phyloP scores from a whole-genome alignment of 2,888 invertebrate species.

The Bimastos eiseni region DNA sequence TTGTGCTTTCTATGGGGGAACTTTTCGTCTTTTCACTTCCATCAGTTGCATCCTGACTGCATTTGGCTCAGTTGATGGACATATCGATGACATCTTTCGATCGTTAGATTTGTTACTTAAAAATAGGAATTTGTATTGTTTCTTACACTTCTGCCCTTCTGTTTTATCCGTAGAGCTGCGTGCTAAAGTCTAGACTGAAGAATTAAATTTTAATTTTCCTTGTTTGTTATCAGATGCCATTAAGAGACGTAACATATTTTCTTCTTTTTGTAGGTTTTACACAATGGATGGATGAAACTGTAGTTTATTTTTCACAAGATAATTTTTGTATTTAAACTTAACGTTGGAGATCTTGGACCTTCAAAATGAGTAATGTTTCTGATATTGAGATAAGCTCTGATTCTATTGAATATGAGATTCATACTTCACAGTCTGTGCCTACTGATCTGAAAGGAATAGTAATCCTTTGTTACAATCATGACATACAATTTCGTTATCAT shows the following conservation, averaged over 20 bases:
- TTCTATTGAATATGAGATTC: conserved; percentile 7
- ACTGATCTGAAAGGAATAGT: background rate
- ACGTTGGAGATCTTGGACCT: too few species aligned
- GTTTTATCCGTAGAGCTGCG: background rate
- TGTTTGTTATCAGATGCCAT: background rate
- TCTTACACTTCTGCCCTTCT: background rate
- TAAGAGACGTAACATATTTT: background rate
- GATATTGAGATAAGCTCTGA: background rate
- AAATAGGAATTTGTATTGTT: background rate
- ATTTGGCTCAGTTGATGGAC: background rate
- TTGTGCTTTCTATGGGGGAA: background rate
- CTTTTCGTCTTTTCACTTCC: background rate
- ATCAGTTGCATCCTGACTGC: background rate
- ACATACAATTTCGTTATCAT: conserved; percentile 13
- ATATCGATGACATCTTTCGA: background rate
- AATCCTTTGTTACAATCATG: conserved; percentile 9
- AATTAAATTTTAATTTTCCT: background rate
- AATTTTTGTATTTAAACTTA: background rate
- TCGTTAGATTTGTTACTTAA: background rate
- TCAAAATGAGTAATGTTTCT: background rate
- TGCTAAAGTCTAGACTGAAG: background rate
- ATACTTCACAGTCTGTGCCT: background rate
- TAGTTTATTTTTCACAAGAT: background rate
- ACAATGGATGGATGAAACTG: background rate
- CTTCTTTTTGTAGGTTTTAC: background rate